Percentiles rank a stretch among this genome's conserved stretches.
These are phyloP conservation scores for Cebidichthys violaceus DNA, from an alignment of 2,113 vertebrate genomes.

Conservation along the genomic window DNA sequence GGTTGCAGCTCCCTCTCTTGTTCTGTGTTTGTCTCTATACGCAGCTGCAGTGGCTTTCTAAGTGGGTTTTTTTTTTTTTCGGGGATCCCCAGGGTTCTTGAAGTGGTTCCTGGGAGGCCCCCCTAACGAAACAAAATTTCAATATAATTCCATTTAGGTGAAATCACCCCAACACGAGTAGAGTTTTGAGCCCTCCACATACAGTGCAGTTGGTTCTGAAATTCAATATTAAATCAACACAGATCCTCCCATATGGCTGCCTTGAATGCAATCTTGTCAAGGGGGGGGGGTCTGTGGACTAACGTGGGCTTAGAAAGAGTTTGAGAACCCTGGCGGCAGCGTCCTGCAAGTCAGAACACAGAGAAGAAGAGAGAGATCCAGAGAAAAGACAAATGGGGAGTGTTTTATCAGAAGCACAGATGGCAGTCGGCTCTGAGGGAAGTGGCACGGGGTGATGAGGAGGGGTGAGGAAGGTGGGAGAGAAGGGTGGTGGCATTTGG, in stretches of 20 bases:
- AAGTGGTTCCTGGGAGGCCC: slow-evolving; percentile 31
- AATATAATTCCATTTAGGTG: slow-evolving; percentile 35
- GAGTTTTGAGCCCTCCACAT: slow-evolving; percentile 9
- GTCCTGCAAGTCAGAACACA: slow-evolving; percentile 22
- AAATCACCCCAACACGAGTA: slow-evolving; percentile 41
- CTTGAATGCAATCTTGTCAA: slow-evolving; percentile 39
- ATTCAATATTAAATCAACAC: slow-evolving; percentile 50
- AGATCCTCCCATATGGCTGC: slow-evolving; percentile 57
- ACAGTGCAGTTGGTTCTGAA: slow-evolving; percentile 27
- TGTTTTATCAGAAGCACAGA: slow-evolving; percentile 73
- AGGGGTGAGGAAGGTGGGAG: slow-evolving; percentile 27
- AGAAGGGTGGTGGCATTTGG: slow-evolving; percentile 53
- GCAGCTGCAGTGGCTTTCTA: slow-evolving; percentile 53
- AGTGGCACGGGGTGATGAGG: slow-evolving; percentile 57
- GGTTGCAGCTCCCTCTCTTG: slow-evolving; percentile 42
- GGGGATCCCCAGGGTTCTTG: slow-evolving; percentile 34
- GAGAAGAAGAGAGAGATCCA: slow-evolving; percentile 1
- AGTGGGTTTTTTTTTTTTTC: slow-evolving; percentile 25
- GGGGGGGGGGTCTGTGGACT: slow-evolving; percentile 3
- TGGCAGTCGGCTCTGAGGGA: slow-evolving; percentile 68
- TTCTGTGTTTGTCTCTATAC: background rate
- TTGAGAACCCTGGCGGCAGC: slow-evolving; percentile 29
- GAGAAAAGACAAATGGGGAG: slow-evolving; percentile 22
- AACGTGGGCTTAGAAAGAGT: slow-evolving; percentile 42
- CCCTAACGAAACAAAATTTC: slow-evolving; percentile 38